These are phyloP conservation scores for Turnix velox DNA, from an alignment of 2,113 vertebrate genomes.

Conservation along the genomic window DNA sequence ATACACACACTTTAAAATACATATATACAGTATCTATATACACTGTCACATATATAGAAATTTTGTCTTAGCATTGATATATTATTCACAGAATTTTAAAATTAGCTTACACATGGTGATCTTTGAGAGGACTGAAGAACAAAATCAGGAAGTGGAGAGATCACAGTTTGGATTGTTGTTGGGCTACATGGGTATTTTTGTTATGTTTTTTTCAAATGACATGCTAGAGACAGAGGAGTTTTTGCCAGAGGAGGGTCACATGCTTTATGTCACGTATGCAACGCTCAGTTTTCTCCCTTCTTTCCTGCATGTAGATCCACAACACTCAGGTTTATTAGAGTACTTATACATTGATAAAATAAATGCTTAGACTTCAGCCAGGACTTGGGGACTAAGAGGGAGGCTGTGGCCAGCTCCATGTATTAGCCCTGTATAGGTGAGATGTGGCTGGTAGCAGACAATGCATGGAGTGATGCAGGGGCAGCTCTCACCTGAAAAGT, in stretches of 20 bases:
- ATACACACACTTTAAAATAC: too few species aligned
- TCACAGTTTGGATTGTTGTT: background rate
- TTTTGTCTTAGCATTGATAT: background rate
- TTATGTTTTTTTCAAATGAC: accelerated
- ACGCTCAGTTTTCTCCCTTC: accelerated
- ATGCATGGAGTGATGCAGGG: background rate
- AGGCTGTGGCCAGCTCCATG: accelerated
- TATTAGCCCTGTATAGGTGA: accelerated
- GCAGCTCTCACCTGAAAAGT: background rate
- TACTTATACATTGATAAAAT: background rate
- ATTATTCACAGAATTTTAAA: background rate
- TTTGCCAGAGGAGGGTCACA: background rate
- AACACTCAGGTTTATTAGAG: background rate
- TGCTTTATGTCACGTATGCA: accelerated
- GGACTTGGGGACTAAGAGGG: background rate
- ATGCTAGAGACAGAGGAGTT: accelerated
- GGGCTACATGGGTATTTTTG: background rate
- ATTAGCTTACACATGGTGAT: background rate
- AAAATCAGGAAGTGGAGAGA: background rate
- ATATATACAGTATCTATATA: too few species aligned
- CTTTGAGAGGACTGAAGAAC: background rate
- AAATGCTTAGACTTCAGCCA: accelerated
- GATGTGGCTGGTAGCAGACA: accelerated
- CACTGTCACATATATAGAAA: too few species aligned
- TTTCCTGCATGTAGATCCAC: accelerated